Evolutionary conservation across 92 coral and sea anemone species (phyloP), one percentile per base, ranked within the genome.

Genomic region (Scolanthus callimorphus): DNA sequence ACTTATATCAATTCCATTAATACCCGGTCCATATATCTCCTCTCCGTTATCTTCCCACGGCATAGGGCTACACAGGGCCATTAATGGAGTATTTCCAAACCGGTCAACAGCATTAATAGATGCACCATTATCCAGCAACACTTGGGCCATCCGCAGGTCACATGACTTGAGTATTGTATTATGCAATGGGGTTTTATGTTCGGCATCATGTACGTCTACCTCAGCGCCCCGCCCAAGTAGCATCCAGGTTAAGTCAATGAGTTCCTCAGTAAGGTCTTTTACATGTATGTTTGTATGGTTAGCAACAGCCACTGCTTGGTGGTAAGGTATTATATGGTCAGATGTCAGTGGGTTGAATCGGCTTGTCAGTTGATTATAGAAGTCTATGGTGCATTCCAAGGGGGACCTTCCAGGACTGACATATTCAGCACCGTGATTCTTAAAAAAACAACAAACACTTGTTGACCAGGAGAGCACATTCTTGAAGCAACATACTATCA

Each of bases 201-300:
- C 95, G 20, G 67, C 64, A 50, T 87, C 95, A 31, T 78, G 44
- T 25, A 87, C 76, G 49, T 87, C 77, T 20, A 87, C 95, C 39
- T 87, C 71, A 8, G 86, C 95, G 28, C 95, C 95, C 31, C 59
- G 95, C 95, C 95, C 95, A 8, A 87, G 80, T 17, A 87, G 58
- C 23, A 82, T 28, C 95, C 95, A 87, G 4, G 54, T 55, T 65
- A 78, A 46, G 60, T 80, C 67, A 19, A 87, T 52, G 39, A 87
- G 52, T 29, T 87, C 95, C 61, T 87, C 95, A n/a, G 57, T 56
- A 15, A 87, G 66, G 39, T 84, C 90, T 49, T 65, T 68, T 28
- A 80, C 77, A 43, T 67, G 62, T 27, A 55, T 57, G 25, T 73
- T 73, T n/a, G 55, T 29, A 11, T 66, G 74, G 25, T 70, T 51